Evolutionary conservation across 2,888 invertebrate species (phyloP).

Genomic region (Altica lythri): DNA sequence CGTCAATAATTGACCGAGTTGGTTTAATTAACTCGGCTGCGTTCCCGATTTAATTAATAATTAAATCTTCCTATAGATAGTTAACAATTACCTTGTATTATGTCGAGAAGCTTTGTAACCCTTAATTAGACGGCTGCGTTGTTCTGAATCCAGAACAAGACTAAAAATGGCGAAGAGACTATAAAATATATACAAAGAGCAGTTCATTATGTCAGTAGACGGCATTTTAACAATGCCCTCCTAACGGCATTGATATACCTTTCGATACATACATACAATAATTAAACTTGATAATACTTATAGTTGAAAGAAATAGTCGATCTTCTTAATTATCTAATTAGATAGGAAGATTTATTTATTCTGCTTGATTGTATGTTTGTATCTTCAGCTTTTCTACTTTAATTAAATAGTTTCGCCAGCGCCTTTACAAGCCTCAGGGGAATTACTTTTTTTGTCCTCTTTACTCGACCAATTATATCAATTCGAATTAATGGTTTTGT

Average conservation of each 20-base stretch:
- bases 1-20: slow-evolving; percentile 39
- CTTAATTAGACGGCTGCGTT: slow-evolving; percentile 50
- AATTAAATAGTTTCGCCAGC: slow-evolving; percentile 23
- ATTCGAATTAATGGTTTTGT: slow-evolving; percentile 15
- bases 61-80: slow-evolving; percentile 54
- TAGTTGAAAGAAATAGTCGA: slow-evolving; percentile 31
- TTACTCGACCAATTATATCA: slow-evolving; percentile 14
- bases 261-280: slow-evolving; percentile 41
- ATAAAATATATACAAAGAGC: slow-evolving; percentile 55
- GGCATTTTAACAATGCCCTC: slow-evolving; percentile 54
- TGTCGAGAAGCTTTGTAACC: slow-evolving; percentile 48
- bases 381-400: slow-evolving; percentile 18
- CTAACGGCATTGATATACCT: slow-evolving; percentile 50
- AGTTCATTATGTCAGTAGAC: slow-evolving; percentile 53
- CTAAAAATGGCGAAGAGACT: slow-evolving; percentile 54
- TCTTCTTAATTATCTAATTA: slow-evolving; percentile 39
- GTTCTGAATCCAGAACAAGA: slow-evolving; percentile 48
- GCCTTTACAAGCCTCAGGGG: slow-evolving; percentile 3
- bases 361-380: slow-evolving; percentile 16
- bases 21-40: slow-evolving; percentile 49
- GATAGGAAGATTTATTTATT: slow-evolving; percentile 30
- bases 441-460: not conserved
- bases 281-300: slow-evolving; percentile 37
- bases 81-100: slow-evolving; percentile 54
- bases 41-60: slow-evolving; percentile 54